Evolutionary conservation across 2,113 vertebrate species (phyloP), one percentile per base, ranked within the genome.

Genomic region (Xiphorhynchus elegans): DNA sequence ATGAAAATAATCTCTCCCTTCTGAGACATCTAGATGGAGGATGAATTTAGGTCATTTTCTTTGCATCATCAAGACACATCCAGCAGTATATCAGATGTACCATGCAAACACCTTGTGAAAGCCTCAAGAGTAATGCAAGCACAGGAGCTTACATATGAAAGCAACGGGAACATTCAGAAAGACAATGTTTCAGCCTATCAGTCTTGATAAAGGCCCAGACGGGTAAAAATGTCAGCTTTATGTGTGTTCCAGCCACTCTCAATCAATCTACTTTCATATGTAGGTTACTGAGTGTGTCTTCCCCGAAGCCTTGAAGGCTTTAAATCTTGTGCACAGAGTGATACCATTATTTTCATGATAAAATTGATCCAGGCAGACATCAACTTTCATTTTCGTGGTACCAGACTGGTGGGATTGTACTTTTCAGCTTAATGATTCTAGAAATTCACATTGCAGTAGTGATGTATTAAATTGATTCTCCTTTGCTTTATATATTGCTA

Each of bases 361-460:
- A 91, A 66, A 92, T 90, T 94, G 92, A 94, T 96, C 92, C 92
- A 82, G 81, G 87, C 89, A 97, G 88, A 73, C 70, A 93, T 95
- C 91, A 95, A 77, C 93, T 96, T 76, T 39, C 83, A 95, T 96
- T 95, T 93, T 94, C 93, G 35, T 95, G 95, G 93, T 94, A 95
- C 84, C 84, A 94, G 89, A 95, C 89, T 95, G 92, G 96, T 97
- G 93, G 94, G 94, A 93, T 80, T 94, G 94, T 96, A 93, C 91
- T 94, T 96, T 96, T 96, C 96, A 96, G 90, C 92, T 96, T 92
- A 94, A 59, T 90, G 92, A 82, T 86, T 96, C 88, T 95, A 94
- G 93, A 95, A 97, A 96, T 94, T 88, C 96, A 90, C 90, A 81
- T 68, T 81, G 90, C 83, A 75, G 76, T 90, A 79, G 63, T 91